phyloP scores from a whole-genome alignment of 2,888 invertebrate genomes.

The Eudasyphora cyanicolor region DNA sequence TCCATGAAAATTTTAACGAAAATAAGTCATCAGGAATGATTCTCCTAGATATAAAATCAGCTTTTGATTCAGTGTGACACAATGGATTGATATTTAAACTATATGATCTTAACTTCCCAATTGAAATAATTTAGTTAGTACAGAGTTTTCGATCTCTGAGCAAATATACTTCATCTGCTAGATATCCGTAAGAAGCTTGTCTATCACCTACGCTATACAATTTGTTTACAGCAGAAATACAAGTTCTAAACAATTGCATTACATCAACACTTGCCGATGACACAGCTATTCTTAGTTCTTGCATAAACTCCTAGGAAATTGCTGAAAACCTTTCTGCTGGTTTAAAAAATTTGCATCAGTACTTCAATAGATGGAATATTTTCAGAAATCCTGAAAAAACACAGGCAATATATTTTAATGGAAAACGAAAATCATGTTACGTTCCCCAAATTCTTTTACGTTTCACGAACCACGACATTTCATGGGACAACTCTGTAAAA shows the following conservation, averaged over 20 bases:
- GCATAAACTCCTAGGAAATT: not conserved
- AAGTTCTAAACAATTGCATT: not conserved
- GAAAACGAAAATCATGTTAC: not conserved
- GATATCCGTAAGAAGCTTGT: not conserved
- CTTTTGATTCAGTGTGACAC: slow-evolving; percentile 75
- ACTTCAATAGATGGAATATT: not conserved
- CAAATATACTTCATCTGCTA: too few species aligned
- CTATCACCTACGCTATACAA: not conserved
- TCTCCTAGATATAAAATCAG: slow-evolving; percentile 72
- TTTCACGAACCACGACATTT: too few species aligned
- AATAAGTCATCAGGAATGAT: slow-evolving; percentile 68
- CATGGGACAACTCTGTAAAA: too few species aligned
- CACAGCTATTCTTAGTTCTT: too few species aligned
- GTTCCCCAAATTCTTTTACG: not conserved
- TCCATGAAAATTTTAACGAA: slow-evolving; percentile 66
- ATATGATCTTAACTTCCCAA: too few species aligned
- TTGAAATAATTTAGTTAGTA: not conserved
- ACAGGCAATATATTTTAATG: too few species aligned
- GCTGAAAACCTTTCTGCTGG: not conserved
- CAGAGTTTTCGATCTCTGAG: not conserved
- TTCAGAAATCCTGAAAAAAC: not conserved
- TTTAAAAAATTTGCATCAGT: not conserved
- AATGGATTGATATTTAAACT: not conserved
- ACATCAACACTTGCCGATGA: too few species aligned
- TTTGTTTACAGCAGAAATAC: not conserved